Conservation (phyloP, 2,797 vertebrate species). For the Triplophysa bombifrons region DNA sequence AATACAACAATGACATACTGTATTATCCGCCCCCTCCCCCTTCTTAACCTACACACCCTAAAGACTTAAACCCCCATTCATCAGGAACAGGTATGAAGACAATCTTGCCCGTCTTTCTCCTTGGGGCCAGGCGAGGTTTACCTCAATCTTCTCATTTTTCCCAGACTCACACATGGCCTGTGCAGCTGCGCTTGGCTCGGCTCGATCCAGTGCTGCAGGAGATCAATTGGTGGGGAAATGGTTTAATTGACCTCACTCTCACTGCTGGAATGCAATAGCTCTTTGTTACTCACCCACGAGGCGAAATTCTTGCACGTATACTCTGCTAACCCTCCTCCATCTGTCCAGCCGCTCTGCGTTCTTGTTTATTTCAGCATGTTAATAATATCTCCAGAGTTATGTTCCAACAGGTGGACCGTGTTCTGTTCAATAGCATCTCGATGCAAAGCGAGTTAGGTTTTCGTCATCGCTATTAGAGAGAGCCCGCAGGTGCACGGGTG, state of each 20-base stretch:
- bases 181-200: conserved; percentile 79
- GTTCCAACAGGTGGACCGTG: neutral
- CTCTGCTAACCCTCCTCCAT: neutral
- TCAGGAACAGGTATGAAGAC: conserved; percentile 76
- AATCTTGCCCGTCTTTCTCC: conserved; percentile 66
- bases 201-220: conserved; percentile 76
- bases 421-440: neutral
- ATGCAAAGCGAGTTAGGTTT: neutral
- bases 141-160: conserved; percentile 81
- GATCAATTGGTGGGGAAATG: conserved; percentile 85
- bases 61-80: conserved; percentile 41
- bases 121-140: conserved; percentile 78
- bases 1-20: neutral
- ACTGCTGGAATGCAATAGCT: conserved; percentile 80
- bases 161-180: conserved; percentile 72
- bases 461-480: conserved; percentile 13
- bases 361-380: conserved; percentile 1
- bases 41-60: conserved; percentile 11
- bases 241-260: conserved; percentile 83
- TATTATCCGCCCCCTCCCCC: neutral
- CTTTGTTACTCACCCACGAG: conserved; percentile 45
- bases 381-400: neutral
- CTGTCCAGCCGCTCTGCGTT: neutral
- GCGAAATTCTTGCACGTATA: conserved; percentile 37
- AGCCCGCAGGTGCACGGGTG: conserved; percentile 37